Conservation (phyloP, 2,113 vertebrate genomes). For the Neodontobutis hainanensis region DNA sequence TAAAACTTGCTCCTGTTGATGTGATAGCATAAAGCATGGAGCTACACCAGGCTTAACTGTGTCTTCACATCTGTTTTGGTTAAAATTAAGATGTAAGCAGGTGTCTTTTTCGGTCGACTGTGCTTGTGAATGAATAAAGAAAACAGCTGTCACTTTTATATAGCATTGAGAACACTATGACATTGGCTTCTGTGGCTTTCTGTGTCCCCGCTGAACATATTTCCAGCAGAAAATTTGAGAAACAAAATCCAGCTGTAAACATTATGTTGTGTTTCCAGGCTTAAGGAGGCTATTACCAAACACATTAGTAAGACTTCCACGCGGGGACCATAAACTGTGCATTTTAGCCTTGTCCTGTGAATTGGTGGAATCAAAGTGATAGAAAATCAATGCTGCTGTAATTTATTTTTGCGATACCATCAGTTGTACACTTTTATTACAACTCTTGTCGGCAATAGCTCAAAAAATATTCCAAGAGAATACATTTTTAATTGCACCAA, state of each 20-base stretch:
- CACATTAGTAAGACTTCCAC: not conserved
- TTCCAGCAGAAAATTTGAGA: not conserved
- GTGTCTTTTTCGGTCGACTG: slow-evolving; percentile 6
- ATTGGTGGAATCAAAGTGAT: not conserved
- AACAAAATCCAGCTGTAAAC: not conserved
- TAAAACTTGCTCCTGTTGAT: slow-evolving; percentile 22
- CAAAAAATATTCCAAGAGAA: too few relatives aligned
- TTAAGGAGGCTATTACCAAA: not conserved
- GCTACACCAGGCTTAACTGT: slow-evolving; percentile 17
- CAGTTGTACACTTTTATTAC: not conserved
- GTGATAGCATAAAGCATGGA: slow-evolving; percentile 33
- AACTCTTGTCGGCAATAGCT: not conserved
- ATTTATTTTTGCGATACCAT: not conserved
- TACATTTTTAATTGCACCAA: too few relatives aligned
- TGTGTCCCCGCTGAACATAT: not conserved
- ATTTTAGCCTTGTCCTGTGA: not conserved
- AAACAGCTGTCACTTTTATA: slow-evolving; percentile 7
- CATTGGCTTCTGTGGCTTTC: not conserved
- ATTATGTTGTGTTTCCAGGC: not conserved
- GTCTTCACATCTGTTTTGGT: slow-evolving; percentile 22
- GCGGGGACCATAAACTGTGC: too few relatives aligned
- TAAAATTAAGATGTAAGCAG: slow-evolving; percentile 28
- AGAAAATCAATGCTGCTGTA: not conserved
- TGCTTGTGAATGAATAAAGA: slow-evolving; percentile 31
- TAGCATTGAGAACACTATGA: not conserved